Evolutionary conservation across 2,888 invertebrate genomes (phyloP), one percentile per base, ranked within the genome.

Genomic region (Morinoia aosen): DNA sequence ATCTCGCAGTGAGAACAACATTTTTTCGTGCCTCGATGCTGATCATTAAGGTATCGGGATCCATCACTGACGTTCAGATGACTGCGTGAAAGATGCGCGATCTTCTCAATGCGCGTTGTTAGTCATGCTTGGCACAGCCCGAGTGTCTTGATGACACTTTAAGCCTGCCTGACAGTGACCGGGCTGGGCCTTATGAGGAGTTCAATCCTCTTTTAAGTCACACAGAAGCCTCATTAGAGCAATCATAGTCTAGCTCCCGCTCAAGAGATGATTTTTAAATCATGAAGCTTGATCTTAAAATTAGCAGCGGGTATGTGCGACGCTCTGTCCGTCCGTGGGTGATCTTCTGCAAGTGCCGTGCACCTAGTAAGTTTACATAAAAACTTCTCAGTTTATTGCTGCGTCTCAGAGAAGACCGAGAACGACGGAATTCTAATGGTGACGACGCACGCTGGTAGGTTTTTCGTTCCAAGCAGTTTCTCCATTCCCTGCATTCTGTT

Each of bases 221-320:
- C 12, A 48, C 90, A 90, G 90, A 48, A 90, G 40, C 90, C 90
- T 90, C 90, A 90, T 90, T 90, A 90, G 90, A 90, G 39, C 48
- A 40, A 40, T 90, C 90, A 39, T 90, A 90, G 48, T 48, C 90
- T 39, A 48, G 40, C 48, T 19, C 12, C 5, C 48, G 90, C 19
- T 90, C 90, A 90, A 90, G 14, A 40, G 40, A 90, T 90, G 48
- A 90, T 90, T 90, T 90, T 90, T 90, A 90, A 90, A 40, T 40
- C 90, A 90, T 40, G 39, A 90, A 40, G 90, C 48, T 90, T 90
- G 40, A 90, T 90, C 90, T 90, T 90, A 14, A 90, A 90, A 39
- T 39, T 90, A 48, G 90, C 48, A 90, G 90, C 48, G 48, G 39
- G 10, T 10, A 90, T 19, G 5, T 40, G 39, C 90, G 33, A 33